A percentile compares a stretch with the other conserved stretches of the same genome.
phyloP scores from a whole-genome alignment of 1,140 invertebrate genomes.

The Teleogryllus occipitalis region DNA sequence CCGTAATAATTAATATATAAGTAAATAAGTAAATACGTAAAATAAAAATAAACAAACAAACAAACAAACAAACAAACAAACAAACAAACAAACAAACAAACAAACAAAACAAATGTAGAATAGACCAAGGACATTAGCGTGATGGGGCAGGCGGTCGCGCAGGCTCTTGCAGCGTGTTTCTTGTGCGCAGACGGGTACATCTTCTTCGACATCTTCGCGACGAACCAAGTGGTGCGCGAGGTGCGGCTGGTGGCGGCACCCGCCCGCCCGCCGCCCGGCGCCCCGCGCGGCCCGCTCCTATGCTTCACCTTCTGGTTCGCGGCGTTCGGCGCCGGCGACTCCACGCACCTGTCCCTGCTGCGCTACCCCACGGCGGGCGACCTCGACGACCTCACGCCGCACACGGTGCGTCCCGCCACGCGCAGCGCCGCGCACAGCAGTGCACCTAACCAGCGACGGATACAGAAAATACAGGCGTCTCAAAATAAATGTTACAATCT shows the following conservation, averaged over 20 bases:
- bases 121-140: no score
- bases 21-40: no score
- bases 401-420: neutral
- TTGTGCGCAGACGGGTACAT: constrained; percentile 45
- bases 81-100: no score
- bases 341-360: constrained; percentile 32
- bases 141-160: no score
- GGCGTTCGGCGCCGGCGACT: constrained; percentile 49
- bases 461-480: no score
- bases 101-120: no score
- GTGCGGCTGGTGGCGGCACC: constrained; percentile 39
- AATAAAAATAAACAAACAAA: no score
- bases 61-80: no score
- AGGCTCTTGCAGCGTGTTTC: neutral
- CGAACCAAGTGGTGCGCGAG: constrained; percentile 34
- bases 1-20: no score
- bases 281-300: constrained; percentile 15
- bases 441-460: neutral
- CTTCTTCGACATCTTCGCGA: constrained; percentile 55
- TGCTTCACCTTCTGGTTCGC: constrained; percentile 58
- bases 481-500: no score
- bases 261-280: constrained; percentile 29
- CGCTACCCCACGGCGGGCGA: neutral
- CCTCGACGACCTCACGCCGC: neutral
- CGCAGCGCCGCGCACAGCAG: neutral